These are phyloP conservation scores for Archaeoteleia sp. DNA, from an alignment of 2,888 invertebrate species.

Conservation along the genomic window DNA sequence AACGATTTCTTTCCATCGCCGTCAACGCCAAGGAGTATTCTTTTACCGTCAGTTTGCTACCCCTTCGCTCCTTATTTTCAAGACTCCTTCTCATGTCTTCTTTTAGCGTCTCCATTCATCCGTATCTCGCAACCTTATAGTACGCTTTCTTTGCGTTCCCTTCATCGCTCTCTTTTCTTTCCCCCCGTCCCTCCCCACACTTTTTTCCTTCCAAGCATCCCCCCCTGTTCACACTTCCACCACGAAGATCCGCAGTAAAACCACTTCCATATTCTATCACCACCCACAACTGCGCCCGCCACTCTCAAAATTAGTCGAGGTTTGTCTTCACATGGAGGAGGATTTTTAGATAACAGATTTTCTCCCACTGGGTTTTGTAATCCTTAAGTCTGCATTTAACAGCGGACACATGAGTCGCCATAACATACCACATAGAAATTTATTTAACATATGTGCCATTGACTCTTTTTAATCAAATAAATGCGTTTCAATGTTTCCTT, in stretches of 20 bases:
- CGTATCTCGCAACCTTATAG: constrained; percentile 52
- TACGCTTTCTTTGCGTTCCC: constrained; percentile 52
- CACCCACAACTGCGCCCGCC: constrained; percentile 53
- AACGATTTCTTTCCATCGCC: constrained; percentile 62
- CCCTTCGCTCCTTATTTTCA: constrained; percentile 57
- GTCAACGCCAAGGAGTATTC: constrained; percentile 60
- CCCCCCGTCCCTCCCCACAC: constrained; percentile 10
- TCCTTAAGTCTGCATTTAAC: constrained; percentile 25
- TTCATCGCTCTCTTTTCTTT: constrained; percentile 10
- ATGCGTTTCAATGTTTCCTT: no score
- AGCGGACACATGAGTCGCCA: constrained; percentile 21
- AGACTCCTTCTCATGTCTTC: constrained; percentile 49
- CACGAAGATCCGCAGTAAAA: constrained; percentile 46
- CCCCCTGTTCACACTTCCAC: constrained; percentile 32
- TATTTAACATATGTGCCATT: no score
- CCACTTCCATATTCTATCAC: constrained; percentile 58
- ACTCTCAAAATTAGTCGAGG: constrained; percentile 68
- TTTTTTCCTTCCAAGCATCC: constrained; percentile 10
- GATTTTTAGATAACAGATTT: constrained; percentile 47
- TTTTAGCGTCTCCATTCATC: constrained; percentile 57
- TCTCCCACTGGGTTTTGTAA: constrained; percentile 26
- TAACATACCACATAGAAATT: constrained; percentile 24
- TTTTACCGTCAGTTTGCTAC: constrained; percentile 61
- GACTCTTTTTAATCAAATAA: constrained; percentile 15
- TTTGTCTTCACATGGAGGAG: constrained; percentile 59